Evolutionary conservation across 2,113 vertebrate species (phyloP), one percentile per base, ranked within the genome.

Genomic region (Colaptes auratus): DNA sequence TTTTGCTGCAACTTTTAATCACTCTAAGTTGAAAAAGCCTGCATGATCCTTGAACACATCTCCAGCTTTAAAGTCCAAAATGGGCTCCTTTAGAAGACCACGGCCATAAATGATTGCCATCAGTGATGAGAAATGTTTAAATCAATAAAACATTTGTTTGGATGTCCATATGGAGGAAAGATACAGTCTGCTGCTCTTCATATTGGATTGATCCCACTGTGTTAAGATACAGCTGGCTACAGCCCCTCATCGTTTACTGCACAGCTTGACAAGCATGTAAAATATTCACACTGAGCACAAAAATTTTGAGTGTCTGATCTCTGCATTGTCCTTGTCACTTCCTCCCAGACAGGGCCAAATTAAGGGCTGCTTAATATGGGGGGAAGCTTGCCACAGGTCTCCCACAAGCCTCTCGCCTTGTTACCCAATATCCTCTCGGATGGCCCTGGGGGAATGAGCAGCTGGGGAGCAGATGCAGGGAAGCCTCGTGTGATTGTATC

Each of bases 381-480:
- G 64, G 35, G 80, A 79, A 84, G 35, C 33, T 84, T 65, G 86
- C 92, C 33, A 3, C 94, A 82, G 58, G 5, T 53, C 88, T 93
- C 86, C 90, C 83, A 79, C 82, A 91, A 59, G 70, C 86, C 90
- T 80, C 84, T 52, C 52, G 88, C 90, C 65, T 48, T 46, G 5
- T 89, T 87, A 85, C 76, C 90, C 85, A 60, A 66, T 58, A 73
- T 89, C 94, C 89, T 96, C 88, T 82, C 0, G 60, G 75, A 93
- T 90, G 75, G 91, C 78, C 82, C 31, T 17, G 33, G 52, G 11
- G 95, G n/a, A 90, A 17, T 1, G 4, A 88, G 96, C 97, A 97
- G 97, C 98, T 97, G 97, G 90, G 94, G 70, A 97, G 89, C 97
- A 97, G 96, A 97, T 95, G 97, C 90, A 78, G 77, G 86, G 75